phyloP scores from a whole-genome alignment of 2,113 vertebrate genomes.

The Haliaeetus leucogaster region DNA sequence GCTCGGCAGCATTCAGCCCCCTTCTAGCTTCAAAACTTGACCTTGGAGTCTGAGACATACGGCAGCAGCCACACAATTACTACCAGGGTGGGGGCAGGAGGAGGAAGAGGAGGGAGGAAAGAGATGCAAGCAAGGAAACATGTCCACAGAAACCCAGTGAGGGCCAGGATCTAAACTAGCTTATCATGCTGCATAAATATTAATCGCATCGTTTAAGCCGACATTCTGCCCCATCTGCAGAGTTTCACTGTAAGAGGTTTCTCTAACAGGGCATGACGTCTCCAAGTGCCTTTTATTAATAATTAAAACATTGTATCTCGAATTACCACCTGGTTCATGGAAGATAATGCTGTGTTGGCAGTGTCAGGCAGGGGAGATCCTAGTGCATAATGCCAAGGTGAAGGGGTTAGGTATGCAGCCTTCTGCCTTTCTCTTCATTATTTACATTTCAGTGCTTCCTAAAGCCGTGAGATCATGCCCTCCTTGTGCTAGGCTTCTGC shows the following conservation, averaged over 20 bases:
- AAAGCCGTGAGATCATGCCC: neutral
- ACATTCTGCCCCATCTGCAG: slow-evolving; percentile 47
- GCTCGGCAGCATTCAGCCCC: neutral
- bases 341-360: slow-evolving; percentile 34
- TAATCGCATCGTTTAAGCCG: slow-evolving; percentile 55
- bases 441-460: slow-evolving; percentile 21
- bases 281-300: slow-evolving; percentile 67
- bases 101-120: neutral
- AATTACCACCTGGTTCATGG: slow-evolving; percentile 42
- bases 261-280: slow-evolving; percentile 52
- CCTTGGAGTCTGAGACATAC: slow-evolving; percentile 13
- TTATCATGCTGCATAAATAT: slow-evolving; percentile 68
- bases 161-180: slow-evolving; percentile 40
- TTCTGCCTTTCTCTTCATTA: slow-evolving; percentile 30
- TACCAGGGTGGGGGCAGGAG: neutral
- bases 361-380: slow-evolving; percentile 49
- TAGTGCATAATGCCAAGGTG: neutral
- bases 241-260: slow-evolving; percentile 44
- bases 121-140: neutral
- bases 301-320: slow-evolving; percentile 60
- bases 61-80: neutral
- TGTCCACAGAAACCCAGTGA: neutral
- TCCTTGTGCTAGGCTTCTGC: neutral
- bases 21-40: neutral
- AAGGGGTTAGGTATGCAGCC: neutral